Percentiles rank a stretch among this genome's conserved stretches.
Conservation (phyloP, 2,113 vertebrate genomes). For the Podocnemis expansa region DNA sequence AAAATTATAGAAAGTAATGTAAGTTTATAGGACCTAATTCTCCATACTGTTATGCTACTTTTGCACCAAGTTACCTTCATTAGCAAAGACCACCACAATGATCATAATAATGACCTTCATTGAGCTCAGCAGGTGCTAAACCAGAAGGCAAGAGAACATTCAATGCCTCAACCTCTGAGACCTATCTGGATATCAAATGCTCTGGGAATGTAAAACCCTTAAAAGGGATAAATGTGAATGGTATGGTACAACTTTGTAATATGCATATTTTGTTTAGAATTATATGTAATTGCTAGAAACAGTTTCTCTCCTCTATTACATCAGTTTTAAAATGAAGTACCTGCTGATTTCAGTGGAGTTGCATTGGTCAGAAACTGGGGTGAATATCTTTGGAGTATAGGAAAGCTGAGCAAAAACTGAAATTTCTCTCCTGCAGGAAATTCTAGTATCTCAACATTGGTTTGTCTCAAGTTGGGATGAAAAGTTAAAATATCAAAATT, state of each 20-base stretch:
- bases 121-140: neutral
- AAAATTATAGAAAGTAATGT: neutral
- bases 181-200: neutral
- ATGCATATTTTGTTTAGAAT: neutral
- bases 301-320: no score
- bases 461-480: neutral
- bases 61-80: no score
- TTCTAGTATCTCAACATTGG: neutral
- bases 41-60: neutral
- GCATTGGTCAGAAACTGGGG: neutral
- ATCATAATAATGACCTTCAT: no score
- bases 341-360: neutral
- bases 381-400: neutral
- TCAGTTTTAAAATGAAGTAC: neutral
- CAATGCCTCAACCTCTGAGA: neutral
- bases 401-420: neutral
- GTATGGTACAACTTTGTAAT: neutral
- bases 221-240: neutral
- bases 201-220: neutral
- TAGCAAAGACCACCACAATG: no score
- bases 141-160: neutral
- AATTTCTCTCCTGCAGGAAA: neutral
- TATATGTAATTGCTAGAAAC: neutral
- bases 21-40: neutral
- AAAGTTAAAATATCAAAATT: neutral